Percentiles rank a stretch among this genome's conserved stretches.
phyloP scores from a whole-genome alignment of 2,888 invertebrate species.

The Cheilosia pagana region DNA sequence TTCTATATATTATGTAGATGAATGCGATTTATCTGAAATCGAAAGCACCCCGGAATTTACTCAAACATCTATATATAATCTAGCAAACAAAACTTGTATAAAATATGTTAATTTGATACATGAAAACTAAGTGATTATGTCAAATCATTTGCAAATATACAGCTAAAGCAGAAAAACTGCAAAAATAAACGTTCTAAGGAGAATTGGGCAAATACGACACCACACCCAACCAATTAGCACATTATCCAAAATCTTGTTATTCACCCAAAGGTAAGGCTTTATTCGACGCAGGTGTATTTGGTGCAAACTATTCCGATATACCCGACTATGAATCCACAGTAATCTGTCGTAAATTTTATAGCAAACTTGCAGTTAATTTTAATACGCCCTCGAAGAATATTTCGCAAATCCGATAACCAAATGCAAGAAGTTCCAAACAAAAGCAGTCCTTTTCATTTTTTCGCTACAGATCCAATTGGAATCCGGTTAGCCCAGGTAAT shows the following conservation, averaged over 20 bases:
- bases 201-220: not conserved
- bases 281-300: too few relatives aligned
- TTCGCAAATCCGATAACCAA: not conserved
- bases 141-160: not conserved
- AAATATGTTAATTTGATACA: not conserved
- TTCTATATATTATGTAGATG: not conserved
- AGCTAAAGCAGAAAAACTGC: not conserved
- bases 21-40: not conserved
- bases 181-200: not conserved
- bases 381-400: not conserved
- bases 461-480: not conserved
- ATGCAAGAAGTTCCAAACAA: not conserved
- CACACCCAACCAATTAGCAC: not conserved
- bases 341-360: too few relatives aligned
- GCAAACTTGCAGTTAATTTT: too few relatives aligned
- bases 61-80: not conserved
- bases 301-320: too few relatives aligned
- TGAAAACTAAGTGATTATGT: not conserved
- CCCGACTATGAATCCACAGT: too few relatives aligned
- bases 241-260: too few relatives aligned
- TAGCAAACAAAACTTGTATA: not conserved
- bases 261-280: too few relatives aligned
- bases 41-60: not conserved
- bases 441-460: not conserved
- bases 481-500: conserved; percentile 1